A percentile compares a stretch with the other conserved stretches of the same genome.
phyloP scores from a whole-genome alignment of 2,113 vertebrate genomes.

The Scartelaos histophorus region DNA sequence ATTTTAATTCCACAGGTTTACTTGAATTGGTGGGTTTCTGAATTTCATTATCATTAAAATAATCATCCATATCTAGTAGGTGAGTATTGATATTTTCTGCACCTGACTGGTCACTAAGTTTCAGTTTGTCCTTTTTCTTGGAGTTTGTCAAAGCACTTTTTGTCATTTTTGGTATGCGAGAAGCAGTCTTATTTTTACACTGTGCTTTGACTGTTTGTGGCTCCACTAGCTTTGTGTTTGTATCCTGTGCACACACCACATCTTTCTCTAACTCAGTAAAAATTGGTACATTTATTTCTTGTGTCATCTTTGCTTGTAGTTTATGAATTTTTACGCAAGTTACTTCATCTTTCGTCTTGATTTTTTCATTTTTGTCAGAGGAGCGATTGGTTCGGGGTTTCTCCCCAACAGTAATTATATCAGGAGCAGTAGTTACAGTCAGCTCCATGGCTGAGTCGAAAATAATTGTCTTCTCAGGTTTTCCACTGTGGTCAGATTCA shows the following conservation, averaged over 20 bases:
- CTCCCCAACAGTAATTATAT: slow-evolving; percentile 67
- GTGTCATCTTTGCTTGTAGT: neutral
- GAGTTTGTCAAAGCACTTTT: slow-evolving; percentile 11
- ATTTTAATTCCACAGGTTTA: neutral
- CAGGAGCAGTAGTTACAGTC: slow-evolving; percentile 41
- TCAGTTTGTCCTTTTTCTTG: slow-evolving; percentile 21
- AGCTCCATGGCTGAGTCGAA: slow-evolving; percentile 72
- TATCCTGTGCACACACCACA: neutral
- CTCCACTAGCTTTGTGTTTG: neutral
- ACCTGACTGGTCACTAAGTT: neutral
- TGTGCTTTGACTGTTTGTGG: neutral
- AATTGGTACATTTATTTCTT: neutral
- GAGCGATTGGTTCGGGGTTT: slow-evolving; percentile 35
- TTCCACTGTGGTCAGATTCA: neutral
- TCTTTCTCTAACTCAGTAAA: neutral
- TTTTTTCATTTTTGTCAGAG: slow-evolving; percentile 24
- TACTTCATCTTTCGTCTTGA: neutral
- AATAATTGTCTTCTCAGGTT: slow-evolving; percentile 55
- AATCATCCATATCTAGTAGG: slow-evolving; percentile 38
- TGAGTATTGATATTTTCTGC: slow-evolving; percentile 4
- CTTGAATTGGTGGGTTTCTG: neutral
- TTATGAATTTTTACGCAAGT: neutral
- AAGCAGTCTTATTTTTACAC: slow-evolving; percentile 22
- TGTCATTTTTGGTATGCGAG: slow-evolving; percentile 51
- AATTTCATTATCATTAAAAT: slow-evolving; percentile 38